Evolutionary conservation across 2,888 invertebrate species (phyloP), one percentile per base, ranked within the genome.

Genomic region (Sminthurinus aureus): DNA sequence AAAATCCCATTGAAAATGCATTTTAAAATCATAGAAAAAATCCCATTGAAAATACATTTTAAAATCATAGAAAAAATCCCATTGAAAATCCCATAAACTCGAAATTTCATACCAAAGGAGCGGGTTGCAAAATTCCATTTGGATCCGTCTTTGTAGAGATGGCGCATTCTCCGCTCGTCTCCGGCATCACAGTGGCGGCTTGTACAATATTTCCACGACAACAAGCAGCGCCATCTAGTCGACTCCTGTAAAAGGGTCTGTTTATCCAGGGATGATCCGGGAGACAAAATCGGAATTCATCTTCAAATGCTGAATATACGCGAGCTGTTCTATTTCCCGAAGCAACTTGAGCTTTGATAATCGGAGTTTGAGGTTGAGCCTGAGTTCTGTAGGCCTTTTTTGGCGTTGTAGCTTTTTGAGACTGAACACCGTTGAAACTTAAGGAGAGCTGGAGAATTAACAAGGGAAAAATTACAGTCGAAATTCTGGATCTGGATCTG

Each of bases 201-300:
- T 84, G 87, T 64, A 87, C 26, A 22, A 83, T 82, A 18, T 74
- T 83, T n/a, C 86, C 87, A 3, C 84, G 81, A 73, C 87, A 87
- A 66, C 87, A 87, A 3, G 85, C 83, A 13, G 85, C 84, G 20
- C 86, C 86, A 69, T 86, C 86, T 8, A 82, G 20, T 18, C 13
- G 51, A 67, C 82, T 82, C 38, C 82, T 12, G 64, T 82, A 82
- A 50, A 82, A 82, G 0, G 77, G 67, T 69, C 67, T 50, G 13
- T 11, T 52, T n/a, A n/a, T n/a, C 22, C 38, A 20, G 12, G 38
- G 64, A n/a, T 76, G 26, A 13, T 52, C 2, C 18, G 82, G 82
- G 26, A 69, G 6, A 50, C 82, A 82, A 26, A 82, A 82, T 58
- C 51, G 22, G n/a, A 12, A 24, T 38, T 82, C 82, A 50, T 82